These are phyloP conservation scores for Empis livida DNA, from an alignment of 2,888 invertebrate species.

Conservation along the genomic window DNA sequence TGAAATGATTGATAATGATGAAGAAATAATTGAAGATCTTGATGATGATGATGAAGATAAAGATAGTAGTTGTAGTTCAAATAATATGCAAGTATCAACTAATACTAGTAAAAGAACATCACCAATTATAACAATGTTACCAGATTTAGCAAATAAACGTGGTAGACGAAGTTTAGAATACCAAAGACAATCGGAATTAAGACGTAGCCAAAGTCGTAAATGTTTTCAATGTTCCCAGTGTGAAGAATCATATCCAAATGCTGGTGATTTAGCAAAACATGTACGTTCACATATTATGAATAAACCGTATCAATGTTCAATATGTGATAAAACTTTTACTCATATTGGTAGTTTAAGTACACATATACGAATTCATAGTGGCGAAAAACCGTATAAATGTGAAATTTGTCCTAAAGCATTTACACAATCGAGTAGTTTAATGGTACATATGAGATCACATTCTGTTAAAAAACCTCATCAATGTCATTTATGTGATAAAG, in stretches of 20 bases:
- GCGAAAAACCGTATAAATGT: slow-evolving; percentile 35
- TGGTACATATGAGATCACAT: slow-evolving; percentile 35
- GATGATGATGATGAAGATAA: slow-evolving; percentile 19
- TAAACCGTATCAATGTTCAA: slow-evolving; percentile 35
- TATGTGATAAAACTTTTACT: slow-evolving; percentile 35
- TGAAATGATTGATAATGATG: slow-evolving; percentile 14
- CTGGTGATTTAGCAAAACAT: slow-evolving; percentile 36
- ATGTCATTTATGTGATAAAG: slow-evolving; percentile 33
- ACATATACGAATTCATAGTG: slow-evolving; percentile 35
- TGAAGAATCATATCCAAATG: slow-evolving; percentile 32
- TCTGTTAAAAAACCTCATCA: slow-evolving; percentile 33
- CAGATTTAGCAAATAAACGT: slow-evolving; percentile 20
- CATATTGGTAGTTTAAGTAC: slow-evolving; percentile 36
- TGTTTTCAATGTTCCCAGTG: slow-evolving; percentile 33
- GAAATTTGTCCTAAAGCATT: slow-evolving; percentile 35
- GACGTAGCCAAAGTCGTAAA: slow-evolving; percentile 4
- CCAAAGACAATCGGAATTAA: slow-evolving; percentile 1
- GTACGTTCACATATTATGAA: slow-evolving; percentile 35
- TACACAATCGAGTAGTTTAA: slow-evolving; percentile 34
- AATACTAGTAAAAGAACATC: not conserved
- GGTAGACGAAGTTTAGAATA: slow-evolving; percentile 22
- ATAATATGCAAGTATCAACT: too few relatives aligned
- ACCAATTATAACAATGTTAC: slow-evolving; percentile 2
- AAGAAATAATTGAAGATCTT: slow-evolving; percentile 2
- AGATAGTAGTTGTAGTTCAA: slow-evolving; percentile 5